Conservation (phyloP, 2,113 vertebrate genomes). For the Brachypodius melanocephalos region DNA sequence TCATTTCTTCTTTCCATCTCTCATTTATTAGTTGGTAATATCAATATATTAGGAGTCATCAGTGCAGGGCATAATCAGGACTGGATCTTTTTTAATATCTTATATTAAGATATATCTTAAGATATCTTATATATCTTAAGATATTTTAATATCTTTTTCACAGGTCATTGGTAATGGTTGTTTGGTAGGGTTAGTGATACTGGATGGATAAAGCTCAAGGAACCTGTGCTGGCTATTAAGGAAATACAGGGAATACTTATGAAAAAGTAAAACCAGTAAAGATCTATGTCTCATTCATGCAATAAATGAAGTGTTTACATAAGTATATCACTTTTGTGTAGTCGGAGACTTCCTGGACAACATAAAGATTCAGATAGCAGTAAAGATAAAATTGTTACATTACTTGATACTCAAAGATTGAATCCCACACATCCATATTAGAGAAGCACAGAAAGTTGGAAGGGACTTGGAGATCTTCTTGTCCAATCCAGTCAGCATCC, state of each 20-base stretch:
- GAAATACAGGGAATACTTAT: neutral
- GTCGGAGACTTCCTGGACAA: neutral
- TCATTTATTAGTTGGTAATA: neutral
- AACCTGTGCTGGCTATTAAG: neutral
- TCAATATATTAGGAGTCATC: neutral
- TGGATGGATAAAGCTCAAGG: neutral
- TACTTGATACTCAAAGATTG: neutral
- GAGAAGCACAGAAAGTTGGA: neutral
- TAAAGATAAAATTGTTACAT: neutral
- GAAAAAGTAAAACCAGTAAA: neutral
- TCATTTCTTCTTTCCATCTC: neutral
- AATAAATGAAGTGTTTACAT: neutral
- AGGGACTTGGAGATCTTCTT: neutral
- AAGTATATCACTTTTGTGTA: neutral
- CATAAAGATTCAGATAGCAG: neutral
- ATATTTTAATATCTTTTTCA: neutral
- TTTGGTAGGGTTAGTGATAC: neutral
- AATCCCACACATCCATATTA: neutral
- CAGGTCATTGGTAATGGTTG: neutral
- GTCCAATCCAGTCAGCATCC: fast-evolving
- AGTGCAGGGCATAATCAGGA: neutral
- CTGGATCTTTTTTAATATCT: neutral
- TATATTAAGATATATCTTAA: too few species aligned
- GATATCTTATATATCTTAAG: too few species aligned
- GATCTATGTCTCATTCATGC: neutral